phyloP scores from a whole-genome alignment of 1,140 invertebrate species.

The Hestina assimilis region DNA sequence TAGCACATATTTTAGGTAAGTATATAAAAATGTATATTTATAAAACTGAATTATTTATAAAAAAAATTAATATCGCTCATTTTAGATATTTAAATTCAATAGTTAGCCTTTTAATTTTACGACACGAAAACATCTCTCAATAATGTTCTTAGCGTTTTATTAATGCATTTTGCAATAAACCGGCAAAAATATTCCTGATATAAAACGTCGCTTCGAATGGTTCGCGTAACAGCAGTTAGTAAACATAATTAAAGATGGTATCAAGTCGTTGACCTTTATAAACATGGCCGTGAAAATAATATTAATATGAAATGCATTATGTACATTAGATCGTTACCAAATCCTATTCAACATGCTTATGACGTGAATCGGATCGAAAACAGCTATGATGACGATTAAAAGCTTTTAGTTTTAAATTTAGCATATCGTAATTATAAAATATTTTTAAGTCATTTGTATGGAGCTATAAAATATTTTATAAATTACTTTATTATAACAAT shows the following conservation, averaged over 20 bases:
- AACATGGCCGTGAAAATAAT: conserved; percentile 1
- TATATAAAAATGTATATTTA: neutral
- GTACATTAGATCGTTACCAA: neutral
- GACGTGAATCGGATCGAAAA: too few species aligned
- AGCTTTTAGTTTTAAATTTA: too few species aligned
- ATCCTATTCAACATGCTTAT: too few species aligned
- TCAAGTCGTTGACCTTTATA: conserved; percentile 10
- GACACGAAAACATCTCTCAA: conserved; percentile 5
- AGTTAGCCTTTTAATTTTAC: neutral
- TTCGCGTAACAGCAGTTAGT: conserved; percentile 16
- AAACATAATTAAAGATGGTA: conserved; percentile 21
- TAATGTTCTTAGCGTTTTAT: conserved; percentile 4
- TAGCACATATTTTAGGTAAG: too few species aligned
- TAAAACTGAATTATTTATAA: neutral
- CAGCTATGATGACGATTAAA: too few species aligned
- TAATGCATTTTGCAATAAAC: conserved; percentile 7
- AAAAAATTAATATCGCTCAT: neutral
- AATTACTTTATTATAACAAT: neutral
- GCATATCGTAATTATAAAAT: too few species aligned
- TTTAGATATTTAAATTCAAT: neutral
- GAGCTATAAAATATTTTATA: neutral
- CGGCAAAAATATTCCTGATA: conserved; percentile 14
- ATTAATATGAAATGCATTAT: neutral
- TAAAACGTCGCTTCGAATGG: conserved; percentile 14
- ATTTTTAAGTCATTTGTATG: neutral